Percentiles rank a stretch among this genome's conserved stretches.
Conservation (phyloP, 2,888 invertebrate genomes). For the Agriopis leucophaearia region DNA sequence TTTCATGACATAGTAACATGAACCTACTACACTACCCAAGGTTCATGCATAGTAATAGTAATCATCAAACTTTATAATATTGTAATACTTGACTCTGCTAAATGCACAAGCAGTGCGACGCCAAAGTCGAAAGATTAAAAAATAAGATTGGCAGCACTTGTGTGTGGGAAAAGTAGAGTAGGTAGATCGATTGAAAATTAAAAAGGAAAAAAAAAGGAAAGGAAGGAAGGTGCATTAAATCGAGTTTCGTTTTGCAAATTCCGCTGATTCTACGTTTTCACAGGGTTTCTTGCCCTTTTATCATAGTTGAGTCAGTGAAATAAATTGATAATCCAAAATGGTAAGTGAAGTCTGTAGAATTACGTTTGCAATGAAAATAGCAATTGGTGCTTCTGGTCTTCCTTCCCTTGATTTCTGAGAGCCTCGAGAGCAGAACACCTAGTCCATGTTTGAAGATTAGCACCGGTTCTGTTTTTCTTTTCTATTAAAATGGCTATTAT, state of each 20-base stretch:
- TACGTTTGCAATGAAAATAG: conserved; percentile 26
- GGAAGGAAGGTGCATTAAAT: conserved; percentile 52
- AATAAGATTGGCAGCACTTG: no score
- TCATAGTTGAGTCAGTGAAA: conserved; percentile 32
- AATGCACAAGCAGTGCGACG: no score
- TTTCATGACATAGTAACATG: no score
- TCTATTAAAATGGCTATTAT: not conserved
- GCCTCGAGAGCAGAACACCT: conserved; percentile 3
- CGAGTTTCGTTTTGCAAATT: conserved; percentile 51
- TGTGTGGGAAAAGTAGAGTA: no score
- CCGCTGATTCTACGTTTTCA: conserved; percentile 49
- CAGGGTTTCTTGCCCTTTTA: conserved; percentile 32
- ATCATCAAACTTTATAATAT: no score
- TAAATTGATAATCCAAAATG: conserved; percentile 50
- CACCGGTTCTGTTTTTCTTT: not conserved
- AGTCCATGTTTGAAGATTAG: not conserved
- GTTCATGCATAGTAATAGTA: no score
- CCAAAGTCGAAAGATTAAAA: not conserved
- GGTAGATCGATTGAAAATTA: conserved; percentile 60
- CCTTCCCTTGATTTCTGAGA: conserved; percentile 11
- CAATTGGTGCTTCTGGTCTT: conserved; percentile 30
- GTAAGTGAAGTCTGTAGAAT: conserved; percentile 48
- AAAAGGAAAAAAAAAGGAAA: no score
- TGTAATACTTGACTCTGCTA: no score
- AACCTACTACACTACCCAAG: no score